Conservation (phyloP, 1,140 invertebrate genomes). For the Phenacoccus solenopsis region DNA sequence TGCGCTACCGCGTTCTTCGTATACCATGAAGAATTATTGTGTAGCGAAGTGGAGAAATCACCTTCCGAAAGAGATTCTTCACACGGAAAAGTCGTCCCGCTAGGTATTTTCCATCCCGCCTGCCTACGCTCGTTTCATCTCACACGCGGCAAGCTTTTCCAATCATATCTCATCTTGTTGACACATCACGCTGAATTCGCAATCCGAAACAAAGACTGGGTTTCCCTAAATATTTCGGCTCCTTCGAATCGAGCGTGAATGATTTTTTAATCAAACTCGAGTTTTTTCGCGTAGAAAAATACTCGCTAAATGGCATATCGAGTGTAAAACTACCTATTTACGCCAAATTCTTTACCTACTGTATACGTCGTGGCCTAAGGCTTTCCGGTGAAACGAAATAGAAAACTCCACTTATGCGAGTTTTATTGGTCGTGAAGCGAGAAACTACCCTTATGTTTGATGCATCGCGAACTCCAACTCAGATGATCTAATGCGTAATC, state of each 20-base stretch:
- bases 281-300: too few species aligned
- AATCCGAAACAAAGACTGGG: background rate
- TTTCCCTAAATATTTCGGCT: background rate
- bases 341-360: too few species aligned
- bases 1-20: background rate
- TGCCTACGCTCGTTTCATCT: too few species aligned
- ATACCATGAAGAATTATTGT: background rate
- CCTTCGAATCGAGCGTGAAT: background rate
- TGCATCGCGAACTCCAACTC: too few species aligned
- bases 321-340: too few species aligned
- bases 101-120: background rate
- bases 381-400: too few species aligned
- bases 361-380: too few species aligned
- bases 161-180: background rate
- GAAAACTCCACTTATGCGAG: too few species aligned
- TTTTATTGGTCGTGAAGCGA: too few species aligned
- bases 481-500: too few species aligned
- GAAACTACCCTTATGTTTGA: too few species aligned
- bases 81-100: background rate
- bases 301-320: too few species aligned
- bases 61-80: slow-evolving; percentile 1
- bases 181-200: background rate
- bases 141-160: background rate
- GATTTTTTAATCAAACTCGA: background rate
- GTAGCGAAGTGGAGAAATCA: background rate